Conservation (phyloP, 2,797 vertebrate species). For the Enteromius mattozi region DNA sequence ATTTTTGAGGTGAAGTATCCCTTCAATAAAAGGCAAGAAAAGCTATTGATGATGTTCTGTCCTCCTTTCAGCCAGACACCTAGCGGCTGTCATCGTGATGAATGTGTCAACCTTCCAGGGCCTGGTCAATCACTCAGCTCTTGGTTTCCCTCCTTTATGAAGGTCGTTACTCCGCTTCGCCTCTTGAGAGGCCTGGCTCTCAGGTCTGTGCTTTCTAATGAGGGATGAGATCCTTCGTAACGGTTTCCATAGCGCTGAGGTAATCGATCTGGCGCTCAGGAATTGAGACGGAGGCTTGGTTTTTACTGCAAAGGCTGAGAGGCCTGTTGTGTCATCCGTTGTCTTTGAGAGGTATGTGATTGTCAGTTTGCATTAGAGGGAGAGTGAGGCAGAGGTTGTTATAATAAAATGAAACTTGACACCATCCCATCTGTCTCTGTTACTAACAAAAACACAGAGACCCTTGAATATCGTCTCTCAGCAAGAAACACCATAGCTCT, state of each 20-base stretch:
- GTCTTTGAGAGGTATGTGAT: conserved; percentile 37
- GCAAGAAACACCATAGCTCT: conserved; percentile 1
- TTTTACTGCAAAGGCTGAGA: conserved; percentile 33
- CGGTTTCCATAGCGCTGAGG: conserved; percentile 40
- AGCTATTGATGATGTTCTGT: neutral
- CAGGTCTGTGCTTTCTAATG: conserved; percentile 17
- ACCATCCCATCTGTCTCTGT: conserved; percentile 33
- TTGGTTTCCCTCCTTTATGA: conserved; percentile 24
- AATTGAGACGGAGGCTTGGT: conserved; percentile 45
- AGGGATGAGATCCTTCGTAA: conserved; percentile 34
- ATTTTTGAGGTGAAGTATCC: neutral
- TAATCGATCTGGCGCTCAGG: conserved; percentile 24
- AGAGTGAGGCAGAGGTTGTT: conserved; percentile 30
- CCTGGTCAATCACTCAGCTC: conserved; percentile 36
- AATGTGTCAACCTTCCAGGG: conserved; percentile 29
- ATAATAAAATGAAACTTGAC: conserved; percentile 49
- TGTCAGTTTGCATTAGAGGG: conserved; percentile 48
- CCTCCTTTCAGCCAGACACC: neutral
- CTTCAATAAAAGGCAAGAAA: neutral
- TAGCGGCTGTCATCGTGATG: conserved; percentile 24
- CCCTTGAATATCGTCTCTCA: conserved; percentile 31
- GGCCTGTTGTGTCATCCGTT: conserved; percentile 27
- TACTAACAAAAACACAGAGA: conserved; percentile 38
- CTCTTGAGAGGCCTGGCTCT: conserved; percentile 26
- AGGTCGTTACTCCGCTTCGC: conserved; percentile 21